These are phyloP conservation scores for Leptopterna dolabrata DNA, from an alignment of 2,888 invertebrate species.

Conservation along the genomic window DNA sequence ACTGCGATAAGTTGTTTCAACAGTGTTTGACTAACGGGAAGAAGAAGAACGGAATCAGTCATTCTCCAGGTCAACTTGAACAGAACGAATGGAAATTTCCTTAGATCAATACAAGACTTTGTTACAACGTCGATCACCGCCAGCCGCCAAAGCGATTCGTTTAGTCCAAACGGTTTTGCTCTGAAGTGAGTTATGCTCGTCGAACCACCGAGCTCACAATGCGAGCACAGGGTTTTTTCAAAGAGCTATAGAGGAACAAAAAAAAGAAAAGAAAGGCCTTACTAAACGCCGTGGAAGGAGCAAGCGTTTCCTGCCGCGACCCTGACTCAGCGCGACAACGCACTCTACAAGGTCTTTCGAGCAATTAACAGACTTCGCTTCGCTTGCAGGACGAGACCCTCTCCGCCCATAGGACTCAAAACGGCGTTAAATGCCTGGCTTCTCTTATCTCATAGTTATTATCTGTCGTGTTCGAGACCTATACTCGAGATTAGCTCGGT, in stretches of 20 bases:
- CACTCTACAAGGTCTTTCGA: conserved; percentile 19
- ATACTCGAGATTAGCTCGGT: background rate
- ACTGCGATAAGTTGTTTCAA: no score
- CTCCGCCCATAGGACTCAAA: background rate
- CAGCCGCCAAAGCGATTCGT: background rate
- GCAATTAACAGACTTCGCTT: conserved; percentile 21
- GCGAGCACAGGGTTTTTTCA: background rate
- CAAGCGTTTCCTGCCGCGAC: conserved; percentile 21
- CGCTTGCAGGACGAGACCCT: background rate
- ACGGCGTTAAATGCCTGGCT: background rate
- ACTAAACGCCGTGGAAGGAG: background rate
- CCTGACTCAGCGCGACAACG: conserved; percentile 27
- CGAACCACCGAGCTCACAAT: background rate
- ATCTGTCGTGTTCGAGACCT: background rate
- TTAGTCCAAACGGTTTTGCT: background rate
- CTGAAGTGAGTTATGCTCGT: background rate
- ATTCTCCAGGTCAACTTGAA: no score
- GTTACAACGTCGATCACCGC: background rate
- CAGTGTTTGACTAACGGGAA: no score
- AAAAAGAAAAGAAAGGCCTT: background rate
- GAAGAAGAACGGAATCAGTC: no score
- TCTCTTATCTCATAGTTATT: background rate
- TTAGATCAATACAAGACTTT: no score
- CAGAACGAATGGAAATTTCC: no score
- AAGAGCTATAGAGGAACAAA: background rate